Evolutionary conservation across 1,140 invertebrate species (phyloP).

Genomic region (Drosophila saltans): DNA sequence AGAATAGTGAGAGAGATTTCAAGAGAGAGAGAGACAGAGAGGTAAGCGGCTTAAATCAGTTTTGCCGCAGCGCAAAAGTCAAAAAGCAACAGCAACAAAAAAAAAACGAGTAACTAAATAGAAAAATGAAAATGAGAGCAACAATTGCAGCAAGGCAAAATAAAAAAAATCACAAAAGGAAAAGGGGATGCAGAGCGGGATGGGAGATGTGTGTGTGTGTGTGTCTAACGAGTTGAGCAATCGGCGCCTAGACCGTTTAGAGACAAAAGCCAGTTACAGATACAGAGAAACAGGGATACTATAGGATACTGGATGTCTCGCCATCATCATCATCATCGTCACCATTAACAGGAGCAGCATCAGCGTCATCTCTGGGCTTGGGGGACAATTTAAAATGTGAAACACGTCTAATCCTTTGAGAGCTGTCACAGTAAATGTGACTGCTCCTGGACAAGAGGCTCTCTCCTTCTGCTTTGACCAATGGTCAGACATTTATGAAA

Average conservation of each 20-base stretch:
- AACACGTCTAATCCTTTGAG: conserved; percentile 83
- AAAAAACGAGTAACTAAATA: conserved; percentile 27
- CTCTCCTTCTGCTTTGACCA: conserved; percentile 30
- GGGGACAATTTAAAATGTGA: conserved; percentile 71
- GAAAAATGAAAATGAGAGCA: conserved; percentile 28
- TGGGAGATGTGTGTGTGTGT: background rate
- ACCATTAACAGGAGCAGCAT: background rate
- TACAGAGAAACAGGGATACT: background rate
- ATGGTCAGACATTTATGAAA: conserved; percentile 75
- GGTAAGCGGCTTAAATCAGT: conserved; percentile 76
- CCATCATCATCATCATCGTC: conserved; percentile 25
- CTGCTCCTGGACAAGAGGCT: background rate
- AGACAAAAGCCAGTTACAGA: conserved; percentile 48
- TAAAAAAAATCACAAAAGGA: background rate
- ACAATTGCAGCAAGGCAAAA: conserved; percentile 32
- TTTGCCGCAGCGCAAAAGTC: conserved; percentile 54
- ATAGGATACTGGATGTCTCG: background rate
- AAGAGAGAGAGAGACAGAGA: background rate
- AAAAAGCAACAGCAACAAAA: conserved; percentile 37
- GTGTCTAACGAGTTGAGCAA: conserved; percentile 54
- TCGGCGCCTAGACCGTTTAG: conserved; percentile 44
- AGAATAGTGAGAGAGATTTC: background rate
- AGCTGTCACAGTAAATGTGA: conserved; percentile 77
- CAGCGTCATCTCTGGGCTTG: conserved; percentile 19
- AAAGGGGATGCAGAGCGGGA: background rate